Percentiles rank a stretch among this genome's conserved stretches.
Conservation (phyloP, 2,113 vertebrate species). For the Engystomops pustulosus region DNA sequence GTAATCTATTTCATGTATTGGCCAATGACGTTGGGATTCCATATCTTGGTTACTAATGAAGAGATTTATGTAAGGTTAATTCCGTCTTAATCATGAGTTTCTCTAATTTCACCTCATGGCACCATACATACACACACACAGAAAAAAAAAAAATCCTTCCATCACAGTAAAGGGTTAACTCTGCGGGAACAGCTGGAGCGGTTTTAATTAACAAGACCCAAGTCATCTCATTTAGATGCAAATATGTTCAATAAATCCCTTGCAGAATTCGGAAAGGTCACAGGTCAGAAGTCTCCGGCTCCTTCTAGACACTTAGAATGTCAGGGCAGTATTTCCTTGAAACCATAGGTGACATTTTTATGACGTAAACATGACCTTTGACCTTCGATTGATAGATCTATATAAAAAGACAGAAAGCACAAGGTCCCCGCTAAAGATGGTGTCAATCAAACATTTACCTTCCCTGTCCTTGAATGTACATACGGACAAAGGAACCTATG, state of each 20-base stretch:
- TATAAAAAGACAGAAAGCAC: too few species aligned
- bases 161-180: slow-evolving; percentile 50
- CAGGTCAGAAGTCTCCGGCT: slow-evolving; percentile 21
- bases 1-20: not conserved
- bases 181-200: slow-evolving; percentile 38
- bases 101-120: slow-evolving; percentile 11
- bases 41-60: slow-evolving; percentile 26
- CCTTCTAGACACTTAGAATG: slow-evolving; percentile 23
- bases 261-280: slow-evolving; percentile 55
- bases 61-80: slow-evolving; percentile 29
- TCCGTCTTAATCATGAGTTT: slow-evolving; percentile 27
- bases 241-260: slow-evolving; percentile 57
- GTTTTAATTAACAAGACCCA: slow-evolving; percentile 46
- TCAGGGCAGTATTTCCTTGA: not conserved
- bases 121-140: slow-evolving; percentile 29
- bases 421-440: too few species aligned
- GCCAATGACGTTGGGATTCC: slow-evolving; percentile 16
- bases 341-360: not conserved
- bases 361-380: slow-evolving; percentile 5
- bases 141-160: too few species aligned
- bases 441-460: too few species aligned
- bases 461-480: too few species aligned
- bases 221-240: slow-evolving; percentile 55
- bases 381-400: slow-evolving; percentile 17
- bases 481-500: too few species aligned